Evolutionary conservation across 2,113 vertebrate genomes (phyloP).

Genomic region (Tamias sibiricus): DNA sequence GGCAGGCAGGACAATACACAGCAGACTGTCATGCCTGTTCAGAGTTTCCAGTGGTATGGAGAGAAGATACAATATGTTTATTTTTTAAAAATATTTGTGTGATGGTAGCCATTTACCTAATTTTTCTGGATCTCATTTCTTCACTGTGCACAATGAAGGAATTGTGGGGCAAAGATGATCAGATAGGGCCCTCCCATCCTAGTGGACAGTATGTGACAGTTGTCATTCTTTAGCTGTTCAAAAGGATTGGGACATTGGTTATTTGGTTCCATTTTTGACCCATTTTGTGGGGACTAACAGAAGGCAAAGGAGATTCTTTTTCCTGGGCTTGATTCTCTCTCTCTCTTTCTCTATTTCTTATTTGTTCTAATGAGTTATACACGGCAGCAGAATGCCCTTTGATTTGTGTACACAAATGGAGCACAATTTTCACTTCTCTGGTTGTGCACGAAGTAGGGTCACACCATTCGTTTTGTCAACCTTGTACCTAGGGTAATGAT

Average conservation of each 20-base stretch:
- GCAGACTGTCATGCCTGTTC: background rate
- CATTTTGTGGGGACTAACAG: background rate
- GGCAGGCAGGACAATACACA: background rate
- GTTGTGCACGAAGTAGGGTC: no score
- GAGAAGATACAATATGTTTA: background rate
- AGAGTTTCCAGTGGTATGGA: background rate
- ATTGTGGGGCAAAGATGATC: background rate
- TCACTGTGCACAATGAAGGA: background rate
- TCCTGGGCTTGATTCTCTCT: background rate
- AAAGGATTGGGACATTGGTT: background rate
- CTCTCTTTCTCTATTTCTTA: no score
- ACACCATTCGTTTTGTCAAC: no score
- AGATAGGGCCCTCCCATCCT: no score
- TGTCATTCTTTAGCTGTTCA: background rate
- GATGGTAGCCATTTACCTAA: background rate
- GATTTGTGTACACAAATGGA: no score
- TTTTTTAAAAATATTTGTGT: background rate
- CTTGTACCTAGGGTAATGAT: no score
- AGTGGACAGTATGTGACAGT: background rate
- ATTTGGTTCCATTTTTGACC: background rate
- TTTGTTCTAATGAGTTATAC: no score
- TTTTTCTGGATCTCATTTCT: background rate
- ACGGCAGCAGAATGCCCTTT: no score
- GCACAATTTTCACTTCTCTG: no score
- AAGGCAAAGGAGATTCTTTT: background rate